These are phyloP conservation scores for Montipora foliosa DNA, from an alignment of 64 coral and sea anemone genomes.

Conservation along the genomic window DNA sequence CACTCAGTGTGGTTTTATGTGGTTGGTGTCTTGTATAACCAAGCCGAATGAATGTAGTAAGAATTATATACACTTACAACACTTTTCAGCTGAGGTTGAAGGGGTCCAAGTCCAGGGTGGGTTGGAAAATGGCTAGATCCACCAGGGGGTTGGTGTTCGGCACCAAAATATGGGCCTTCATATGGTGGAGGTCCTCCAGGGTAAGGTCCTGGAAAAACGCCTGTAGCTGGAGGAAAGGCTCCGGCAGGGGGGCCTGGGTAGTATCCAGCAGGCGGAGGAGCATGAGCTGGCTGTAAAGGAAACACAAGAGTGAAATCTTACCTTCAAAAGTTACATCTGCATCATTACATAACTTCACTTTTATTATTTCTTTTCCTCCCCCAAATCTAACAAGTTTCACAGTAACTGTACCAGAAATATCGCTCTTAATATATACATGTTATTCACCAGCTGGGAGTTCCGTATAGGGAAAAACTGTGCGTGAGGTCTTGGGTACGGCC, in stretches of 20 bases:
- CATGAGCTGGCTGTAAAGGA: neutral
- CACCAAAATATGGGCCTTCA: neutral
- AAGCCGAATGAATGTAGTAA: too few species aligned
- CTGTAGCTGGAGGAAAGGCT: slow-evolving; percentile 7
- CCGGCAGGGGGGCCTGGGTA: slow-evolving; percentile 1
- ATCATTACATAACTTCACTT: too few species aligned
- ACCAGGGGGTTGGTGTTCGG: neutral
- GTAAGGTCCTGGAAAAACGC: neutral
- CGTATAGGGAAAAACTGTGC: too few species aligned
- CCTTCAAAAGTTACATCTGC: neutral
- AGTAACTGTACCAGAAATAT: too few species aligned
- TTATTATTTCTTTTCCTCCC: too few species aligned
- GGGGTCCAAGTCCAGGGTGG: slow-evolving; percentile 27
- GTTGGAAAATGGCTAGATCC: neutral
- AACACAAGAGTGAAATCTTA: neutral
- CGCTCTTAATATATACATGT: too few species aligned
- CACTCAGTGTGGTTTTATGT: too few species aligned
- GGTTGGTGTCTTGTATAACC: too few species aligned
- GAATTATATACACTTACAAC: neutral
- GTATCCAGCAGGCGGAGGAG: neutral
- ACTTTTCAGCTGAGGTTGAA: slow-evolving; percentile 21
- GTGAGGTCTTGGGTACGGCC: too few species aligned
- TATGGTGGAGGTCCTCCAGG: neutral
- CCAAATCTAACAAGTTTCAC: too few species aligned
- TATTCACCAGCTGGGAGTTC: too few species aligned